These are phyloP conservation scores for Scotopteryx bipunctaria DNA, from an alignment of 2,888 invertebrate genomes.

Conservation along the genomic window DNA sequence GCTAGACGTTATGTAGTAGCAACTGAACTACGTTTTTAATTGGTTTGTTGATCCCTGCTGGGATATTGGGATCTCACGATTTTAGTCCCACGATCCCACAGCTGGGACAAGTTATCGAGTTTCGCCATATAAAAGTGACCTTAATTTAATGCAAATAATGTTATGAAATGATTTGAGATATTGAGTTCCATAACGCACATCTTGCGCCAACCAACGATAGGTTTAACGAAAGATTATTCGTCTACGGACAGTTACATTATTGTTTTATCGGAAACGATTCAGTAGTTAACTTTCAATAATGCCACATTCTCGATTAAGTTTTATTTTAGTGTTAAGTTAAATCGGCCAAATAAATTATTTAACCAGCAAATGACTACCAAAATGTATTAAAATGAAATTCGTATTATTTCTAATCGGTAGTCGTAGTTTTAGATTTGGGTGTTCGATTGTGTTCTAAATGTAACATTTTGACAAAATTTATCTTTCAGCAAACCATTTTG, in stretches of 20 bases:
- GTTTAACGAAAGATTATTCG: background rate
- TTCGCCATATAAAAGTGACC: background rate
- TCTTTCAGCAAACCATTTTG: too few species aligned
- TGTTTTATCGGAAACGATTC: slow-evolving; percentile 17
- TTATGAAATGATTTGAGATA: background rate
- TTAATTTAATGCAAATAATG: background rate
- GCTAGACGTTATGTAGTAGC: slow-evolving; percentile 4
- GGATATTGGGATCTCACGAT: too few species aligned
- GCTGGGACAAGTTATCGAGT: background rate
- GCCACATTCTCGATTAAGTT: slow-evolving; percentile 28
- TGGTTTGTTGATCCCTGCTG: too few species aligned
- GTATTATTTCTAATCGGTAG: slow-evolving; percentile 42
- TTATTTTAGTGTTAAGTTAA: slow-evolving; percentile 46
- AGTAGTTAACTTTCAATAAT: slow-evolving; percentile 15
- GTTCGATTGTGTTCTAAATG: slow-evolving; percentile 34
- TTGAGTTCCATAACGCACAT: background rate
- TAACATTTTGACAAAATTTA: too few species aligned
- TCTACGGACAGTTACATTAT: slow-evolving; percentile 10
- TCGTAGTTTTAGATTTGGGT: slow-evolving; percentile 34
- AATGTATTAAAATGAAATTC: slow-evolving; percentile 59
- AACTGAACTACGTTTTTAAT: too few species aligned
- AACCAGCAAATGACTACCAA: slow-evolving; percentile 48
- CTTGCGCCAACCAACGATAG: background rate
- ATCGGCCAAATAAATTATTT: slow-evolving; percentile 61
- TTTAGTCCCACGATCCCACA: too few species aligned